These are phyloP conservation scores for Drosophila anceps DNA, from an alignment of 2,888 invertebrate species.

Conservation along the genomic window DNA sequence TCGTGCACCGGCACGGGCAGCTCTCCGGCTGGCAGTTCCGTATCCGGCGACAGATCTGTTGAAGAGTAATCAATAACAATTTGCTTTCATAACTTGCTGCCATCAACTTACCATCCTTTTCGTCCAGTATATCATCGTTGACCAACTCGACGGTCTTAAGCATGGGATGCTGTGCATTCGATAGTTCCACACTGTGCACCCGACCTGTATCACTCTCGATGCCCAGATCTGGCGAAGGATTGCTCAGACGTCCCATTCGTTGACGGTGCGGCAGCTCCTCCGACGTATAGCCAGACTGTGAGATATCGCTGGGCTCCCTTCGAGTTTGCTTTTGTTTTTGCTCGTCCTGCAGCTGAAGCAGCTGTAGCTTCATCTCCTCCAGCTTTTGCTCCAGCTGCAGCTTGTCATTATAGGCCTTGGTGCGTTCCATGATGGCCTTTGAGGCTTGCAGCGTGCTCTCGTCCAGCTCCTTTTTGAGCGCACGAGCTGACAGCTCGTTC, in stretches of 20 bases:
- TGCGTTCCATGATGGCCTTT: slow-evolving; percentile 90
- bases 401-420: slow-evolving; percentile 90
- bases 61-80: neutral
- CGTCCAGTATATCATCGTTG: slow-evolving; percentile 9
- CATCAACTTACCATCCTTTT: slow-evolving; percentile 44
- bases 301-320: slow-evolving; percentile 82
- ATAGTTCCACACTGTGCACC: slow-evolving; percentile 86
- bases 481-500: slow-evolving; percentile 86
- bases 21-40: slow-evolving; percentile 22
- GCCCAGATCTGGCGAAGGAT: slow-evolving; percentile 94
- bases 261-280: slow-evolving; percentile 83
- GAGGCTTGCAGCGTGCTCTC: slow-evolving; percentile 91
- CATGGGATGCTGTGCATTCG: slow-evolving; percentile 80
- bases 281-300: slow-evolving; percentile 86
- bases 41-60: slow-evolving; percentile 36
- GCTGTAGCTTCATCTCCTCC: slow-evolving; percentile 71
- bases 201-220: slow-evolving; percentile 93
- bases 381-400: slow-evolving; percentile 87
- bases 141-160: slow-evolving; percentile 85
- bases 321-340: slow-evolving; percentile 34
- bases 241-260: slow-evolving; percentile 82
- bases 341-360: slow-evolving; percentile 70
- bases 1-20: slow-evolving; percentile 67
- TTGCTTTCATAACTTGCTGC: neutral
- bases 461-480: slow-evolving; percentile 89